Base-by-base conservation (phyloP, 2,113 vertebrate genomes). In the Sardina pilchardus region DNA sequence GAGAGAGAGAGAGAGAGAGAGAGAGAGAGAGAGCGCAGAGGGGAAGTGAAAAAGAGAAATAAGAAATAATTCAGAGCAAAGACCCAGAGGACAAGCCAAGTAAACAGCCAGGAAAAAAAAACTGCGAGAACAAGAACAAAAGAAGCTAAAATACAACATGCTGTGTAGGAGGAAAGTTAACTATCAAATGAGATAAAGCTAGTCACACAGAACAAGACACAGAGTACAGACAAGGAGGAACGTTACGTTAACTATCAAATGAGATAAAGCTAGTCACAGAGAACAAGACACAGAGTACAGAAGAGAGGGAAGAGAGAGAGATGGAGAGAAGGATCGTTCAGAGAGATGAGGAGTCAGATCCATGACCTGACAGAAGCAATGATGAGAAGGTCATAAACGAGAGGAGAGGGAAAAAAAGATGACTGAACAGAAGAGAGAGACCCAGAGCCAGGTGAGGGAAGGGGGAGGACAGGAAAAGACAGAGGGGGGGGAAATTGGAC, bases 91-190 rank as follows among this genome's bases (percentile, higher is more conserved):
- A 83, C 19, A 67, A 56, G 36, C 17, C 34, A 83, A 17, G n/a
- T 39, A 59, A 42, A 43, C 50, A 42, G 50, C 19, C 67, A 75
- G 82, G n/a, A n/a, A n/a, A n/a, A 59, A n/a, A 45, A n/a, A 30
- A 81, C 53, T 59, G 19, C 6, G 53, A 21, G 53, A 4, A 78
- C 30, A 78, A 19, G 71, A 34, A 50, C 44, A 47, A 82, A 26
- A 36, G 71, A 30, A 36, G 71, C 71, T 78, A 78, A 71, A 30
- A 78, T 78, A 36, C 4, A 78, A 78, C 10, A 78, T 4, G 71
- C 30, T 36, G 71, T 78, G 71, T 78, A 36, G 71, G 71, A 36
- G 34, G 71, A 78, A 78, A 78, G 30, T 78, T 78, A 78, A 36
- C 71, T 78, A 75, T 3, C 67, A 34, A 75, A 75, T 75, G 36